These are phyloP conservation scores for Spatulosminthurus flaviceps DNA, from an alignment of 2,888 invertebrate genomes.

Conservation along the genomic window DNA sequence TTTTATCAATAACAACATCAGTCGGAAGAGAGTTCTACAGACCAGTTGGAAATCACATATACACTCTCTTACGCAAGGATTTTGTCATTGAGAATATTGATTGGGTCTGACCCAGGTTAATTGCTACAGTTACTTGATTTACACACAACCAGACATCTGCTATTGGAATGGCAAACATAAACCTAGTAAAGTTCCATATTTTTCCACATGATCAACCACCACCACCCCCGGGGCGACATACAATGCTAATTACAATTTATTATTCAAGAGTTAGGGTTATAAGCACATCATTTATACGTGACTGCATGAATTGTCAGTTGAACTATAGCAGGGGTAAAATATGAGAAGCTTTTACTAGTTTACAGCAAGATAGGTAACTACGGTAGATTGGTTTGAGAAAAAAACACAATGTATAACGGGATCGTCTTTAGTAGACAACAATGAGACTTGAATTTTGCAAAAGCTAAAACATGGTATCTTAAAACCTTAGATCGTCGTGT, in stretches of 20 bases:
- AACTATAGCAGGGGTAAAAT: not conserved
- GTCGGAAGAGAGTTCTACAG: no score
- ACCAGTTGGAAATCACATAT: not conserved
- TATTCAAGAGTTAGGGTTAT: not conserved
- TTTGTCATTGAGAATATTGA: not conserved
- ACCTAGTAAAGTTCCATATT: not conserved
- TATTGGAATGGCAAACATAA: not conserved
- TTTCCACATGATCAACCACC: not conserved
- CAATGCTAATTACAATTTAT: conserved; percentile 14
- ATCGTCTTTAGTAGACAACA: conserved; percentile 7
- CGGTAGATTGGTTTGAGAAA: not conserved
- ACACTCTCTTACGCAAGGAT: not conserved
- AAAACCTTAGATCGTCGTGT: not conserved
- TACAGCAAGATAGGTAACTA: not conserved
- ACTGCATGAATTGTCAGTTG: not conserved
- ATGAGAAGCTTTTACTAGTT: not conserved
- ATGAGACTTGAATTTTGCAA: not conserved
- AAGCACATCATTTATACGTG: conserved; percentile 1
- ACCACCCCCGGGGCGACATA: not conserved
- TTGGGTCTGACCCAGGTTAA: not conserved
- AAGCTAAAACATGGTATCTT: not conserved
- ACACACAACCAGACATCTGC: not conserved
- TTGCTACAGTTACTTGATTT: conserved; percentile 14
- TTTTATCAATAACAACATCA: not conserved
- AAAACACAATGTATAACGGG: not conserved